Percentiles rank a stretch among this genome's conserved stretches.
These are phyloP conservation scores for Clarias pachynema DNA, from an alignment of 2,797 vertebrate genomes.

Conservation along the genomic window DNA sequence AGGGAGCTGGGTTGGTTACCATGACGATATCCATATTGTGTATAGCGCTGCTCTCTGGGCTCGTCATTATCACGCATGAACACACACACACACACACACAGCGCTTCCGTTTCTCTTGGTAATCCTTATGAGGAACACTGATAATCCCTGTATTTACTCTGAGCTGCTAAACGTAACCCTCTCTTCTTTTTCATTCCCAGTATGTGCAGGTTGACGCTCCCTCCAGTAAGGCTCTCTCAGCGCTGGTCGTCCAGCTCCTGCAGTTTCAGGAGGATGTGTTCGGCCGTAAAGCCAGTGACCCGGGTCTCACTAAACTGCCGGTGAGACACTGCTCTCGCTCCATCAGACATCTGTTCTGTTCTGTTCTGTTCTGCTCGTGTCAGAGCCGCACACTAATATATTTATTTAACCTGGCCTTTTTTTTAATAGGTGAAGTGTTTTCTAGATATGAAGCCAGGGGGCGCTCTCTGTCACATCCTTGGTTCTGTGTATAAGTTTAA, in stretches of 20 bases:
- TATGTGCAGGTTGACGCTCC: slow-evolving; percentile 91
- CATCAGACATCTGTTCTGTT: neutral
- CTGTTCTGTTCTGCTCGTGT: neutral
- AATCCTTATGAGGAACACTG: too few species aligned
- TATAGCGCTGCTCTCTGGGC: neutral
- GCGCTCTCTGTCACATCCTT: slow-evolving; percentile 93
- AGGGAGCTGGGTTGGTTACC: neutral
- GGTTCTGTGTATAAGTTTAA: slow-evolving; percentile 96
- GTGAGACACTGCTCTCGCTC: slow-evolving; percentile 74
- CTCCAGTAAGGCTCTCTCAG: slow-evolving; percentile 88
- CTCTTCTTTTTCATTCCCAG: slow-evolving; percentile 65
- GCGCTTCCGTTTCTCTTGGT: neutral
- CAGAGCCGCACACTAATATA: neutral
- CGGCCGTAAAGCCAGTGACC: slow-evolving; percentile 85
- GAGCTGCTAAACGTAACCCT: too few species aligned
- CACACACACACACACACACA: neutral
- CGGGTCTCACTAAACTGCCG: slow-evolving; percentile 91
- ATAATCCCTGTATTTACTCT: neutral
- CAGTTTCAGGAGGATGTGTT: slow-evolving; percentile 98
- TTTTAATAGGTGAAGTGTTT: slow-evolving; percentile 87
- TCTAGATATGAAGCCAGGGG: slow-evolving; percentile 90
- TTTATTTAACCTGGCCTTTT: neutral
- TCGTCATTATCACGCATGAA: neutral
- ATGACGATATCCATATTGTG: neutral
- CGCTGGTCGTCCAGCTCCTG: slow-evolving; percentile 89